Conservation (phyloP, 2,888 invertebrate genomes). For the Odontocerum albicorne region DNA sequence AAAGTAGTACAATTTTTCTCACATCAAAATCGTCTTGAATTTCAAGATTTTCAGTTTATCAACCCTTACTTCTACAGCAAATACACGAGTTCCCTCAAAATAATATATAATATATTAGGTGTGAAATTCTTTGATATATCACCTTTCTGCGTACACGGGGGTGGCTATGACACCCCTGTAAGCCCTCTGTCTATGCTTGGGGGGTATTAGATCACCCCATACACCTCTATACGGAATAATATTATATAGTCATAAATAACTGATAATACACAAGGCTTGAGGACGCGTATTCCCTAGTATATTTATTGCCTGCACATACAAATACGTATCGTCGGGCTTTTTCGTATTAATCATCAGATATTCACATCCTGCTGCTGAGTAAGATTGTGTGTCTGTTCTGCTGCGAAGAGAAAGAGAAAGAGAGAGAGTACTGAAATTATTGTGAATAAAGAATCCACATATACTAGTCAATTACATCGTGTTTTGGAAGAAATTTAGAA, state of each 20-base stretch:
- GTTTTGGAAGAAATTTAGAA: no score
- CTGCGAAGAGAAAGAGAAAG: no score
- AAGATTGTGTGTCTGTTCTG: constrained; percentile 17
- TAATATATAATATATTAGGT: constrained; percentile 36
- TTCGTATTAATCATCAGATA: constrained; percentile 27
- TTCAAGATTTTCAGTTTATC: constrained; percentile 11
- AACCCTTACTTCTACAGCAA: background rate
- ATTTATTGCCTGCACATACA: constrained; percentile 30
- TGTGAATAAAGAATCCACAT: no score
- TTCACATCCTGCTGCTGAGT: constrained; percentile 3
- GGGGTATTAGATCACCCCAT: constrained; percentile 28
- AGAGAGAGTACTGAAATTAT: no score
- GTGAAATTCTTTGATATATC: constrained; percentile 37
- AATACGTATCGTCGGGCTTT: constrained; percentile 18
- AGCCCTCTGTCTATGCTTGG: constrained; percentile 33
- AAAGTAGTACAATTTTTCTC: no score
- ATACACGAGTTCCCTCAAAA: constrained; percentile 23
- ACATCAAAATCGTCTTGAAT: constrained; percentile 3
- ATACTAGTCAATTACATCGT: no score
- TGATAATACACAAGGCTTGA: constrained; percentile 30
- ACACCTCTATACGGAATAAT: constrained; percentile 21
- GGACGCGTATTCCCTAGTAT: constrained; percentile 21
- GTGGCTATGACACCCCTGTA: constrained; percentile 9
- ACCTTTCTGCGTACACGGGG: constrained; percentile 14
- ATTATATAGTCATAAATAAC: constrained; percentile 32